Evolutionary conservation across 1,140 invertebrate genomes (phyloP), one percentile per base, ranked within the genome.

Genomic region (Rhizoglyphus robini): DNA sequence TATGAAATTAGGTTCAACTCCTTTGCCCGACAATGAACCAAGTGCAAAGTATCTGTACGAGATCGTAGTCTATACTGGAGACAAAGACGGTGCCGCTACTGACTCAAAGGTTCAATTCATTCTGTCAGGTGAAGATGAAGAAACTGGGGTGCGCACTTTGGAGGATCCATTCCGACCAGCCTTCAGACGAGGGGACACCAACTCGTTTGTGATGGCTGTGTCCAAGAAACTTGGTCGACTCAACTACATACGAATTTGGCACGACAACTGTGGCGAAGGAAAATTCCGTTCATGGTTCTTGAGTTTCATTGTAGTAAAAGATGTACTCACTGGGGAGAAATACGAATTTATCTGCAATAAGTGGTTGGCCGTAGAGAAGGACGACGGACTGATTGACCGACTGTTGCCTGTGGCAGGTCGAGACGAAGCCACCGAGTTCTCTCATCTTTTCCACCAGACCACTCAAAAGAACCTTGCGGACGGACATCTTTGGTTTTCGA

Each of bases 401-500:
- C 70, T 81, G n/a, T 70, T 81, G 34, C 78, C 80, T 2, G 79
- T 80, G 1, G 79, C 79, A n/a, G 77, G 71, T n/a, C 66, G 67
- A 59, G 71, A 68, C 15, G 71, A 72, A 66, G 70, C 71, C 32
- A 72, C 70, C 0, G 75, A 80, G 63, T 79, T 80, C 62, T 70
- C 72, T 23, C 78, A 80, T 69, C 69, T 81, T 54, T 80, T 82
- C 70, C 68, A 75, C 4, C 74, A 77, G 57, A 75, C 73, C 20
- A 74, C 76, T 0, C 72, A 74, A 31, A 77, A 78, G 67, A 78
- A 79, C 60, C 71, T 82, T 0, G 73, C 74, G 18, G 81, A 82
- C 70, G 79, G 79, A 32, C 81, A 82, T 71, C 70, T 82, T 8
- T 82, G 81, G 81, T 80, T 81, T 68, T 81, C 79, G 11, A 76